Base-by-base conservation (phyloP, 2,888 invertebrate species). In the Eulithis testata region DNA sequence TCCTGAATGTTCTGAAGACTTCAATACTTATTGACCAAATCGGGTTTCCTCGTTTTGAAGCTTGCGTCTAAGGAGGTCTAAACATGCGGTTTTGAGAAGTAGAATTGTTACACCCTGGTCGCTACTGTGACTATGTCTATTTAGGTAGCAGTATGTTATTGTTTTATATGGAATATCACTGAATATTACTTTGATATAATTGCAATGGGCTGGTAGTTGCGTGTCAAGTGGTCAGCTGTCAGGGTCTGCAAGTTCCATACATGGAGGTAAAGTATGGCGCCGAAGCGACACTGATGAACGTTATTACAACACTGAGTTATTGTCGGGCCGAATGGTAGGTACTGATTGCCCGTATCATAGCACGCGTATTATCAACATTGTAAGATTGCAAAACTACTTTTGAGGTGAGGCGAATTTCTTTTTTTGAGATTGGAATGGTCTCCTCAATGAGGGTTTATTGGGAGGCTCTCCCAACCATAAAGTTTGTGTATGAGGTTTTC, bases 161-260 rank as follows among this genome's bases (percentile, higher is more conserved):
- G 69, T 69, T 68, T 43, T 68, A 40, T 40, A 68, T 47, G 59
- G 63, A 70, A 72, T 68, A 68, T 54, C 66, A 68, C 69, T 68
- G 31, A 5, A 31, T 31, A 31, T 31, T 31, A 31, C 6, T 66
- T 5, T 65, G 65, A 49, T 64, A 51, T 67, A 60, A 66, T 69
- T 70, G 68, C 58, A 56, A 44, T 65, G 54, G 49, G n/a, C 59
- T 40, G 21, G 50, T 57, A 53, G 56, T 59, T 64, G 63, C 53
- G 53, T 56, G 56, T 52, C 63, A 21, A 21, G 66, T 65, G 55
- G 66, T 68, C 66, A 68, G 70, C 70, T 69, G 80, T 76, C 85
- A 84, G 85, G 86, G 86, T 79, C 83, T 85, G 77, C 81, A 14
- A 78, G 72, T 77, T 63, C 86, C 86, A 64, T 86, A 82, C 78